A percentile compares a stretch with the other conserved stretches of the same genome.
These are phyloP conservation scores for Martes martes DNA, from an alignment of 2,113 vertebrate species.

Conservation along the genomic window DNA sequence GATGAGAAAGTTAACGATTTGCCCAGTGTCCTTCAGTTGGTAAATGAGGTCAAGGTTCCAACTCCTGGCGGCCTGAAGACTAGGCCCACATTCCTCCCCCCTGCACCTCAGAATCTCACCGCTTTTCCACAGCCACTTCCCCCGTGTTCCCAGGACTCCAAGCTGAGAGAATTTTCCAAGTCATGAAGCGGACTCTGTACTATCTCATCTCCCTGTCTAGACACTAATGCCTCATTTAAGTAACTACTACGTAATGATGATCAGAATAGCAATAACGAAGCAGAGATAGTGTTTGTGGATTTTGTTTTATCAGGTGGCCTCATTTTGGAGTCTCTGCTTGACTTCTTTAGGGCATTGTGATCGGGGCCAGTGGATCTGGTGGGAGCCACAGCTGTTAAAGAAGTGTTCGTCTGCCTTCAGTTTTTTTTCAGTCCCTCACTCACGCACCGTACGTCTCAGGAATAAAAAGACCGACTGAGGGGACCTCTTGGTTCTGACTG, in stretches of 20 bases:
- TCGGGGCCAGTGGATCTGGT: not conserved
- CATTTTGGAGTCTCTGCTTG: not conserved
- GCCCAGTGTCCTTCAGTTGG: not conserved
- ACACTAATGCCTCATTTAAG: not conserved
- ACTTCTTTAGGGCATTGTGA: not conserved
- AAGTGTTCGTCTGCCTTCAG: not conserved
- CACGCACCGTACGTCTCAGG: rapidly evolving
- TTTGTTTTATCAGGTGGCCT: not conserved
- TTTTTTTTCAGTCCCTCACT: not conserved
- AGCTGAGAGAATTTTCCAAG: not conserved
- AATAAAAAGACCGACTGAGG: not conserved
- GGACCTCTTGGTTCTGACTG: not conserved
- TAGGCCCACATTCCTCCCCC: not conserved
- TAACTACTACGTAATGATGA: not conserved
- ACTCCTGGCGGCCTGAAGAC: not conserved
- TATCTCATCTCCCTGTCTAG: not conserved
- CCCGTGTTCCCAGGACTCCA: not conserved
- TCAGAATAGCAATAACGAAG: not conserved
- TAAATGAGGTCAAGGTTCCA: not conserved
- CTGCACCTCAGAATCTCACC: too few species aligned
- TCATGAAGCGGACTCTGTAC: not conserved
- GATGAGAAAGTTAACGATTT: not conserved
- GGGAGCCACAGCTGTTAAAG: not conserved
- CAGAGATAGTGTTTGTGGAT: not conserved
- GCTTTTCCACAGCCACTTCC: not conserved